Conservation (phyloP, 1,140 invertebrate species). For the Nasonia longicornis region DNA sequence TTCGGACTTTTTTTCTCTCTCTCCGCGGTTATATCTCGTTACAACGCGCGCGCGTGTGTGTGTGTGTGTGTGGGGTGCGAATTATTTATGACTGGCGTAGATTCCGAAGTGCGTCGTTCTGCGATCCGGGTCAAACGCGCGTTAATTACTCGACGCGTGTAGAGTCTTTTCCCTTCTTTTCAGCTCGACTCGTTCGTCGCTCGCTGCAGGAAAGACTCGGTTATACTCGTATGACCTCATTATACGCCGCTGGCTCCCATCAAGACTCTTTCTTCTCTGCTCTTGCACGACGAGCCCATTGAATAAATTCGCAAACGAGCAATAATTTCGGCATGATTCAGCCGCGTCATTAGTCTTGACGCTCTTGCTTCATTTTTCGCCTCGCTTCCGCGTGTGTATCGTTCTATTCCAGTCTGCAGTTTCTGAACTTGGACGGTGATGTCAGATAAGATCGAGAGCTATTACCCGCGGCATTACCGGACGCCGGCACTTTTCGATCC, state of each 20-base stretch:
- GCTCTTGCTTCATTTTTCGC: neutral
- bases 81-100: neutral
- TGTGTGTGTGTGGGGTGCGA: neutral
- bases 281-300: constrained; percentile 10
- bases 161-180: neutral
- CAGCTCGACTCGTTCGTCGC: neutral
- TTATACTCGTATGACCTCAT: constrained; percentile 42
- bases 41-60: neutral
- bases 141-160: neutral
- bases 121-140: constrained; percentile 19
- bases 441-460: no score
- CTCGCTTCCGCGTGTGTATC: neutral
- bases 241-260: constrained; percentile 12
- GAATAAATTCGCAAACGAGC: constrained; percentile 39
- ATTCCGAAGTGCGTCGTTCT: neutral
- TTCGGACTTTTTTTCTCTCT: neutral
- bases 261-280: constrained; percentile 18
- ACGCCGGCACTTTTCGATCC: no score
- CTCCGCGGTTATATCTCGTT: neutral
- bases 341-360: constrained; percentile 41
- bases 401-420: neutral
- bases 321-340: constrained; percentile 33
- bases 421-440: neutral
- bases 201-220: constrained; percentile 22
- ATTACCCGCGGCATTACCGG: no score